Evolutionary conservation across 2,888 invertebrate species (phyloP).

Genomic region (Heliconius hortense): DNA sequence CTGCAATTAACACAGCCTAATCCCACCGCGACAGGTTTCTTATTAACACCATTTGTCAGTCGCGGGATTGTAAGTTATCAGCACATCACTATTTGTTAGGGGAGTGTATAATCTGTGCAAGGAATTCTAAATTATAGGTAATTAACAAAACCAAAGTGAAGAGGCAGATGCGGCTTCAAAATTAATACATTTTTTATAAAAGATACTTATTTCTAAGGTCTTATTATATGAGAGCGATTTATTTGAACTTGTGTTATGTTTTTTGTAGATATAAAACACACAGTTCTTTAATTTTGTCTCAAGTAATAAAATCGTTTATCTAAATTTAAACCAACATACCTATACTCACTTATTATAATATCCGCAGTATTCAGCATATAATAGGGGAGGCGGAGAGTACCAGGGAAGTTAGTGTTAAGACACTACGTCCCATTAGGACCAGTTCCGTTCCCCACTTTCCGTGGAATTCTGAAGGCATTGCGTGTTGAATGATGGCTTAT

Average conservation of each 20-base stretch:
- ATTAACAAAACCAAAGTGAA: conserved; percentile 16
- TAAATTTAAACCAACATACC: too few species aligned
- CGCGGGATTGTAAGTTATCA: conserved; percentile 56
- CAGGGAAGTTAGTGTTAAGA: too few species aligned
- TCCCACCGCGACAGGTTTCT: conserved; percentile 78
- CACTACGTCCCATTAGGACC: too few species aligned
- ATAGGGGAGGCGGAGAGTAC: too few species aligned
- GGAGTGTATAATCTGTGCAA: conserved; percentile 49
- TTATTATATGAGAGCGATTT: background rate
- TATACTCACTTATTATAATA: too few species aligned
- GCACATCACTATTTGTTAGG: conserved; percentile 50
- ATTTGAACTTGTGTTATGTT: background rate
- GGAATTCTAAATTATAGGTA: conserved; percentile 32
- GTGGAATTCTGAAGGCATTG: too few species aligned
- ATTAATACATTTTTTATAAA: background rate
- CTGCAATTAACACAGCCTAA: conserved; percentile 73
- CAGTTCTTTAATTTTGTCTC: too few species aligned
- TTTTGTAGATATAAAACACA: too few species aligned
- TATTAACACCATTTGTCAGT: conserved; percentile 79
- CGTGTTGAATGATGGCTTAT: too few species aligned
- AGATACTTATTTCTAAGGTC: background rate
- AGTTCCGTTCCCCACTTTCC: too few species aligned
- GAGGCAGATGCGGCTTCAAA: background rate
- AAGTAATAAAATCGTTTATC: too few species aligned
- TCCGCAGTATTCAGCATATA: too few species aligned